Conservation (phyloP, 2,113 vertebrate species). For the Centrocercus urophasianus region DNA sequence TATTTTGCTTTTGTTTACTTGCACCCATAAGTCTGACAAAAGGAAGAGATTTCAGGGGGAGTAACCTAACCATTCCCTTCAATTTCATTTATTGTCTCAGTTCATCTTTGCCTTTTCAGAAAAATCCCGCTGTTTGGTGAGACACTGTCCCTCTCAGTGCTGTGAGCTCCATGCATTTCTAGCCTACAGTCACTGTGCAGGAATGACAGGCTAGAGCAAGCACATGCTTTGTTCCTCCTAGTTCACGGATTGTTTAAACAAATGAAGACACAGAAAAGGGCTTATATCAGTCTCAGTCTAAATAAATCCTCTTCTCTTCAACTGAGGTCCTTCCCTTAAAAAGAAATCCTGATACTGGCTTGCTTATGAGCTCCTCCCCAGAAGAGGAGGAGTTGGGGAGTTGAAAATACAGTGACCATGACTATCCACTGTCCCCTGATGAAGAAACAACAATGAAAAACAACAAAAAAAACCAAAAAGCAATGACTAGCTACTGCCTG, state of each 20-base stretch:
- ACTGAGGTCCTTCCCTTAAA: not conserved
- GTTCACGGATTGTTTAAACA: slow-evolving; percentile 25
- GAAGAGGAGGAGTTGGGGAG: not conserved
- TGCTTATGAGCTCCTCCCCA: not conserved
- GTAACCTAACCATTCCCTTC: not conserved
- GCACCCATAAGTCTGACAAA: not conserved
- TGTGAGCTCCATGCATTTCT: fast-evolving
- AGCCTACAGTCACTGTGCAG: not conserved
- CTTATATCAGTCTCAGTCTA: not conserved
- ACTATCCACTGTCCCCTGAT: not conserved
- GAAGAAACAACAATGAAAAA: not conserved
- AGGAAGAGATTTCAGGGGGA: not conserved
- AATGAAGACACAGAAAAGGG: not conserved
- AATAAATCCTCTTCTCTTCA: slow-evolving; percentile 22
- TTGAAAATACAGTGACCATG: not conserved
- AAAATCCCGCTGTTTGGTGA: not conserved
- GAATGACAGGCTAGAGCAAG: not conserved
- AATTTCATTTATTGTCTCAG: not conserved
- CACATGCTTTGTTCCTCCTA: not conserved
- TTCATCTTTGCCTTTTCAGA: not conserved
- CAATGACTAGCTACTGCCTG: not conserved
- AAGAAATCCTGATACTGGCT: slow-evolving; percentile 9
- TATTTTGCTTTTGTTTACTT: not conserved
- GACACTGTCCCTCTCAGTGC: not conserved
- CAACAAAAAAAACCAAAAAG: fast-evolving